Conservation (phyloP, 2,888 invertebrate genomes). For the Stramonita haemastoma region DNA sequence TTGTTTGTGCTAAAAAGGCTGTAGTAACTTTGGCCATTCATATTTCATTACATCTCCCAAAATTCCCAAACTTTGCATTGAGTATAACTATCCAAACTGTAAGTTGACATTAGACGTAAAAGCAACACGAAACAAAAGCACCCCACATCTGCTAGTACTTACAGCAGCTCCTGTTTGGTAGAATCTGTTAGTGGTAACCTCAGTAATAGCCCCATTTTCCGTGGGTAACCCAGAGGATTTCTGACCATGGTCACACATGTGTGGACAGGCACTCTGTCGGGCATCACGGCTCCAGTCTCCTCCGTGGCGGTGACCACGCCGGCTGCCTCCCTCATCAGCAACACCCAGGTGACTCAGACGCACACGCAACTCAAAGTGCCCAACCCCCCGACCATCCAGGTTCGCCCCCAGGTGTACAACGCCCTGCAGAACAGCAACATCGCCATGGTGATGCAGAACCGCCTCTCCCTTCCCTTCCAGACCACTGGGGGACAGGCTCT, state of each 20-base stretch:
- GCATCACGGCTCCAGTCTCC: neutral
- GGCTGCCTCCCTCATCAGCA: neutral
- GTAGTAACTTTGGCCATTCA: too few relatives aligned
- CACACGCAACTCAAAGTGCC: slow-evolving; percentile 52
- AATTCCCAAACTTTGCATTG: too few relatives aligned
- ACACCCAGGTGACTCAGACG: slow-evolving; percentile 31
- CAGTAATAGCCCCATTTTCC: neutral
- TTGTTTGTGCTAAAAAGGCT: too few relatives aligned
- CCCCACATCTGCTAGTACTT: too few relatives aligned
- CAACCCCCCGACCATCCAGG: slow-evolving; percentile 48
- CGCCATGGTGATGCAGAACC: slow-evolving; percentile 42
- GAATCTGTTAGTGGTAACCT: neutral
- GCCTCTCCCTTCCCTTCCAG: slow-evolving; percentile 41
- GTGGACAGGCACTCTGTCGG: slow-evolving; percentile 7
- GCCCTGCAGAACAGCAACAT: slow-evolving; percentile 39
- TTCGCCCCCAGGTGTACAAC: slow-evolving; percentile 39
- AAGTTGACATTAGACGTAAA: too few relatives aligned
- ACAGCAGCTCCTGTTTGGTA: neutral
- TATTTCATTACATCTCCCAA: too few relatives aligned
- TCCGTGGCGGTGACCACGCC: slow-evolving; percentile 6
- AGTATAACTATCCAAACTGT: too few relatives aligned
- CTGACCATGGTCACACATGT: neutral
- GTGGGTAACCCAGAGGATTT: neutral
- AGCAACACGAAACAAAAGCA: too few relatives aligned
- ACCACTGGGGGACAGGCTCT: slow-evolving; percentile 29